Evolutionary conservation across 2,888 invertebrate genomes (phyloP).

Genomic region (Hedya salicella): DNA sequence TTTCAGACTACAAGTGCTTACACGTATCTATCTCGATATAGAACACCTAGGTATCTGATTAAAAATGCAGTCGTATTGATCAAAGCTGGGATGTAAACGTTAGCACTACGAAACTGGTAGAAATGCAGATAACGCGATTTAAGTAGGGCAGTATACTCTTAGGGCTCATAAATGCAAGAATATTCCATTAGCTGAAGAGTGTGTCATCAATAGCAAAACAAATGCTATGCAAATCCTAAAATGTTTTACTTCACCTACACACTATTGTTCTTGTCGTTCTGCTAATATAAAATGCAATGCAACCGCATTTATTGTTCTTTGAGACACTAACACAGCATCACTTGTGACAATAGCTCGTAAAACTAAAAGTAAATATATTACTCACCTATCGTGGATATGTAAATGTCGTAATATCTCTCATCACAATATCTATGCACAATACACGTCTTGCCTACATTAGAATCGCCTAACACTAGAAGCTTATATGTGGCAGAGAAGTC

Average conservation of each 20-base stretch:
- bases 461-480: conserved; percentile 93
- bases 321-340: conserved; percentile 64
- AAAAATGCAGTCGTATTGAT: conserved; percentile 35
- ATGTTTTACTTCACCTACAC: conserved; percentile 44
- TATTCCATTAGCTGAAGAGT: conserved; percentile 2
- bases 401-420: conserved; percentile 95
- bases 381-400: conserved; percentile 96
- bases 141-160: not conserved
- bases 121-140: not conserved
- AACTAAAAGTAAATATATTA: conserved; percentile 68
- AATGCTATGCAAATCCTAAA: not conserved
- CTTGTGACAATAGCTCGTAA: conserved; percentile 74
- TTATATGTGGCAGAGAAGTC: conserved; percentile 95
- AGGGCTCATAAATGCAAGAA: conserved; percentile 9
- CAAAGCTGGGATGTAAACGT: conserved; percentile 14
- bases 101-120: conserved; percentile 8
- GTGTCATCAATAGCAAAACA: not conserved
- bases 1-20: not conserved
- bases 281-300: conserved; percentile 60
- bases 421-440: conserved; percentile 96
- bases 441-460: conserved; percentile 96
- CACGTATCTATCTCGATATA: conserved; percentile 18
- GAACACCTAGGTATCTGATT: conserved; percentile 17
- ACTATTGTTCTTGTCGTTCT: conserved; percentile 62
- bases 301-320: conserved; percentile 58